Evolutionary conservation across 2,888 invertebrate species (phyloP), one percentile per base, ranked within the genome.

Genomic region (Psylliodes chrysocephalus): DNA sequence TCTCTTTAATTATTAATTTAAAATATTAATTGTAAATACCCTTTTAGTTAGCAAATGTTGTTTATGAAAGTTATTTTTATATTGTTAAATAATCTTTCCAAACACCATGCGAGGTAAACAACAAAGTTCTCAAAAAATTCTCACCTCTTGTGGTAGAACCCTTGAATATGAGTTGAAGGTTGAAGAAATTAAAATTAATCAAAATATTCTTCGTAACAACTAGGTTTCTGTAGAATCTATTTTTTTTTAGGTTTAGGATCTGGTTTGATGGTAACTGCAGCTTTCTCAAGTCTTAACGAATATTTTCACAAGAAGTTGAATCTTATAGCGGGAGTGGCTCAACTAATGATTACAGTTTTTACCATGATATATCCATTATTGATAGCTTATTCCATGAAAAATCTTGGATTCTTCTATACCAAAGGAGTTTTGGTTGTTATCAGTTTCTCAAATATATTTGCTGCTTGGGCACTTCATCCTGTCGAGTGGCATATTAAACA

Each of bases 311-410:
- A 87, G 73, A 89, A 86, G 74, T 84, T 91, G 4, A 88, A 89
- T 0, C 85, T 90, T 55, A 89, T 91, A 84, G 92, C 91, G 90
- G 89, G 90, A 60, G 85, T 89, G 8, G 87, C 90, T n/a, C 92
- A 92, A 78, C 87, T 89, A 0, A 81, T 90, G 68, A 88, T 91
- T 71, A 90, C 90, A 6, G 77, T 89, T 40, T 89, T 89, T 0
- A 87, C 87, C 5, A 92, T 92, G 74, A 84, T 88, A 0, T 90
- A 89, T 76, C 92, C 92, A 0, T 85, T 88, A 60, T 75, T 88
- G 1, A 87, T 89, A 38, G 89, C 89, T 35, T 84, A 84, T 60
- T 82, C 89, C 7, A 81, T 90, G 71, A 83, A 85, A 0, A 81
- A 82, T 66, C 91, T 90, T 67, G 92, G 92, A 1, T 91, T 90